Percentiles rank a stretch among this genome's conserved stretches.
phyloP scores from a whole-genome alignment of 92 coral and sea anemone species.

The Paramuricea clavata region DNA sequence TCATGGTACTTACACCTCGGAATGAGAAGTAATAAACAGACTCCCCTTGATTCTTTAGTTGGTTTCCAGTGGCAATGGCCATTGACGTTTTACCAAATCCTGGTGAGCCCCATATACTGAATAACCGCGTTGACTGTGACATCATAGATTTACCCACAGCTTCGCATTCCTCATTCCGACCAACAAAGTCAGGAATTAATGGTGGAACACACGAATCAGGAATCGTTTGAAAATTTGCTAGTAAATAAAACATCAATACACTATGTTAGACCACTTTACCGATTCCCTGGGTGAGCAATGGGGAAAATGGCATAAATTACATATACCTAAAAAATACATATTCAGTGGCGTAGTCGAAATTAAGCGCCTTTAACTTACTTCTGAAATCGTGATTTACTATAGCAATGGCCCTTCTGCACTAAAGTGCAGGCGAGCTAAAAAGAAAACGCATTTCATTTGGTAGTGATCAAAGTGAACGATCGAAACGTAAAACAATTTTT shows the following conservation, averaged over 20 bases:
- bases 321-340: too few relatives aligned
- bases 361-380: too few relatives aligned
- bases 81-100: constrained; percentile 65
- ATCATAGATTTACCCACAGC: constrained; percentile 19
- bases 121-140: constrained; percentile 35
- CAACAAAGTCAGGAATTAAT: constrained; percentile 42
- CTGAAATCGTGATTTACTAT: too few relatives aligned
- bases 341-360: too few relatives aligned
- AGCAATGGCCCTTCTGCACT: too few relatives aligned
- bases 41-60: not conserved
- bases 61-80: constrained; percentile 45
- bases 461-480: too few relatives aligned
- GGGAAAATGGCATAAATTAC: too few relatives aligned
- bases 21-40: constrained; percentile 38
- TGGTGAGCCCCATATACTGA: constrained; percentile 61
- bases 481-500: too few relatives aligned
- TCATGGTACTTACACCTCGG: constrained; percentile 40
- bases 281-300: too few relatives aligned
- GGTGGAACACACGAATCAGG: constrained; percentile 28
- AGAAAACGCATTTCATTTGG: too few relatives aligned
- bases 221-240: too few relatives aligned
- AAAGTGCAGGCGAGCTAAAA: too few relatives aligned
- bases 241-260: not conserved
- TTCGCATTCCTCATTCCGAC: constrained; percentile 42
- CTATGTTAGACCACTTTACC: not conserved